Conservation (phyloP, 2,888 invertebrate species). For the Microctonus brassicae region DNA sequence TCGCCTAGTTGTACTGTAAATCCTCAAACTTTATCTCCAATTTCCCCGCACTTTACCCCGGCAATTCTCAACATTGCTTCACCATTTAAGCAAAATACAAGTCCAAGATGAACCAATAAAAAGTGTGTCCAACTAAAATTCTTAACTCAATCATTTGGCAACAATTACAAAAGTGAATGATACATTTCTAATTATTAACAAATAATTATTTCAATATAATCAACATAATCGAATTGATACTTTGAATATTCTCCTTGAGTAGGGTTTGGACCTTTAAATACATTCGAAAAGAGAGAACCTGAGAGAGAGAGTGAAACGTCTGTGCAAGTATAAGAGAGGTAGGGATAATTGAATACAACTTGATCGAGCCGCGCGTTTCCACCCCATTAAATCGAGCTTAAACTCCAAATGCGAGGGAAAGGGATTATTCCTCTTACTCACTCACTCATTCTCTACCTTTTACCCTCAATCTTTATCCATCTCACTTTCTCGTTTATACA, state of each 20-base stretch:
- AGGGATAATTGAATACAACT: constrained; percentile 69
- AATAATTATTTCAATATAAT: no score
- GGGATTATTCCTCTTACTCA: constrained; percentile 26
- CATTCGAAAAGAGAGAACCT: neutral
- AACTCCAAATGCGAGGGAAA: constrained; percentile 51
- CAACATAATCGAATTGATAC: no score
- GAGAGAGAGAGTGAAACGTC: constrained; percentile 19
- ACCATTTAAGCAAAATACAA: neutral
- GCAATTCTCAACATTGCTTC: neutral
- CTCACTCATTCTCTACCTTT: no score
- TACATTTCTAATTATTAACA: no score
- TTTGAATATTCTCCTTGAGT: no score
- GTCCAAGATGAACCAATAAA: no score
- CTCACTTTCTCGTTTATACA: constrained; percentile 32
- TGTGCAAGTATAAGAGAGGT: neutral
- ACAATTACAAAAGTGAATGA: no score
- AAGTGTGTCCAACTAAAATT: neutral
- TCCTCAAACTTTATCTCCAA: constrained; percentile 53
- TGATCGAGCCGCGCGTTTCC: constrained; percentile 69
- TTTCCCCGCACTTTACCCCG: neutral
- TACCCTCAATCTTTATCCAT: no score
- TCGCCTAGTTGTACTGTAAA: constrained; percentile 60
- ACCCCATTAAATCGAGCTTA: constrained; percentile 70
- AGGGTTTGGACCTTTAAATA: no score
- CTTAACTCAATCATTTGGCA: neutral